Percentiles rank a stretch among this genome's conserved stretches.
phyloP scores from a whole-genome alignment of 2,113 vertebrate species.

The Gymnorhina tibicen region DNA sequence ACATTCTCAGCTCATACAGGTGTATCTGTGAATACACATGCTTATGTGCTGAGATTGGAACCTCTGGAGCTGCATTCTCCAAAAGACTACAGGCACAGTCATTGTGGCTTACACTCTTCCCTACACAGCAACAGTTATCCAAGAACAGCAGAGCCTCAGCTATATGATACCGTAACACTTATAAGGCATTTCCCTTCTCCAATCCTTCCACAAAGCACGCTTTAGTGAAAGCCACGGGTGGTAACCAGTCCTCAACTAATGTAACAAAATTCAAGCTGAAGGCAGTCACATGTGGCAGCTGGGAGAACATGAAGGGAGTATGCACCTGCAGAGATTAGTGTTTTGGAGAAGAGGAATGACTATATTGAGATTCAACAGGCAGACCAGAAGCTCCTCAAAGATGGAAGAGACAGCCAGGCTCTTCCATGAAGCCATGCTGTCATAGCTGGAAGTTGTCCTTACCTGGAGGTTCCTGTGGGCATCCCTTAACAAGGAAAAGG shows the following conservation, averaged over 20 bases:
- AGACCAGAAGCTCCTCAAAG: not conserved
- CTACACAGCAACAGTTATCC: not conserved
- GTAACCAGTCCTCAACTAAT: not conserved
- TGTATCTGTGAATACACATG: not conserved
- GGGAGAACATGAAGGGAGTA: not conserved
- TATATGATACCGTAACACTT: not conserved
- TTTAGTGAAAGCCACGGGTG: not conserved
- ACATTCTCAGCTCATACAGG: not conserved
- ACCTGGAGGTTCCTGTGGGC: not conserved
- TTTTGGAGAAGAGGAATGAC: not conserved
- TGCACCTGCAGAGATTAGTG: not conserved
- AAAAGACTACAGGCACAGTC: not conserved
- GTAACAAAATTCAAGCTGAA: not conserved
- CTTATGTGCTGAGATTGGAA: not conserved
- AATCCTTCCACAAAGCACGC: not conserved
- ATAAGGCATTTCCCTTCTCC: not conserved
- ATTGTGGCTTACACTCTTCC: not conserved
- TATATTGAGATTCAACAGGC: not conserved
- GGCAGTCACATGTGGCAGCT: fast-evolving
- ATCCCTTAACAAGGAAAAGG: not conserved
- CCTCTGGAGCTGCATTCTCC: not conserved
- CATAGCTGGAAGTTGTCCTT: not conserved
- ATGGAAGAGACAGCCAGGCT: not conserved
- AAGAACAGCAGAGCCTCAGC: not conserved
- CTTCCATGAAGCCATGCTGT: not conserved